Conservation (phyloP, 2,113 vertebrate genomes). For the Semicossyphus pulcher region DNA sequence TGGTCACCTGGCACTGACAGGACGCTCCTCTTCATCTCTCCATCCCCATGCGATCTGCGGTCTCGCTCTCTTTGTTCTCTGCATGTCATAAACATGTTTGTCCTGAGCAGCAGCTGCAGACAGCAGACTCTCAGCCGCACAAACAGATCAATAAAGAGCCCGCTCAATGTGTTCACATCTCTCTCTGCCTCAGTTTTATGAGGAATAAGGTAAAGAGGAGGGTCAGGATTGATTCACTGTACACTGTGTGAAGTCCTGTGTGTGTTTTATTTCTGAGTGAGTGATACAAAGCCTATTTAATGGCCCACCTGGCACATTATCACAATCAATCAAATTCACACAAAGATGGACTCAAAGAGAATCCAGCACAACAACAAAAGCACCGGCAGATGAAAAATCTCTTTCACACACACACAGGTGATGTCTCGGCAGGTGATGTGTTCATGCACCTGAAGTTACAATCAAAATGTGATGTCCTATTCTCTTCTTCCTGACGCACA, state of each 20-base stretch:
- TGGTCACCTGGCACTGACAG: constrained; percentile 21
- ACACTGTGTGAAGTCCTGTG: neutral
- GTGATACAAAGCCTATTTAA: constrained; percentile 35
- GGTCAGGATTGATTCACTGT: neutral
- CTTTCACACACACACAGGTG: neutral
- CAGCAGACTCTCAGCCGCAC: constrained; percentile 28
- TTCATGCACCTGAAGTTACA: neutral
- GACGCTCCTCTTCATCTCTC: neutral
- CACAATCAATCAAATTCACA: constrained; percentile 15
- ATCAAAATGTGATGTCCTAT: neutral
- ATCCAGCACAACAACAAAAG: constrained; percentile 6
- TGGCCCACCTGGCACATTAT: constrained; percentile 46
- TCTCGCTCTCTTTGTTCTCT: constrained; percentile 11
- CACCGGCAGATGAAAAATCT: constrained; percentile 20
- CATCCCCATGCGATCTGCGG: neutral
- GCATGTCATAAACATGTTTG: constrained; percentile 1
- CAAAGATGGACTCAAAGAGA: constrained; percentile 5
- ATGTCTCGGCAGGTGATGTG: too few species aligned
- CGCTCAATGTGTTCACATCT: constrained; percentile 10
- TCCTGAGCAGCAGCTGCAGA: constrained; percentile 34
- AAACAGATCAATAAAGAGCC: constrained; percentile 62
- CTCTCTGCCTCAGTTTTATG: neutral
- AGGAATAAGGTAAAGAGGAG: constrained; percentile 30
- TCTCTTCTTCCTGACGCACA: neutral
- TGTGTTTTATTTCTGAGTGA: constrained; percentile 3